Evolutionary conservation across 2,113 vertebrate species (phyloP), one percentile per base, ranked within the genome.

Genomic region (Chaenocephalus aceratus): DNA sequence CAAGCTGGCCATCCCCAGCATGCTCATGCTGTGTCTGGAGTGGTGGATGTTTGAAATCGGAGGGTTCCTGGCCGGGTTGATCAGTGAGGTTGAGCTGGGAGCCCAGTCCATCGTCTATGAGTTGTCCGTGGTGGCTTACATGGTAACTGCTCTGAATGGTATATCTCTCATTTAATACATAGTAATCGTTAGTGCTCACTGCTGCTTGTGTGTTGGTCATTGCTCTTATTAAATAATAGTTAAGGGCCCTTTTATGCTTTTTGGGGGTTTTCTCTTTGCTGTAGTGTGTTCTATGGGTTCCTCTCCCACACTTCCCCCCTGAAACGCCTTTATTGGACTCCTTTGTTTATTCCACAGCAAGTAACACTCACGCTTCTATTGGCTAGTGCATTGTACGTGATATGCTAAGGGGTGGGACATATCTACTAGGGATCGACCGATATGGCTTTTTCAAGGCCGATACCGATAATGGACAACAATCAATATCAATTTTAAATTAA

Each of bases 21-120:
- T 98, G 97, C 87, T 98, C 41, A 99, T 97, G 97, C 83, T 97
- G 11, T 98, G 97, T 75, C 95, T 97, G 10, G 96, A 98, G 84
- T 97, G 97, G 96, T 99, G 97, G 97, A 93, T 96, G 9, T 98
- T 96, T 70, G 98, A 98, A 66, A 85, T 96, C 0, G 96, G 96
- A 57, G 96, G 95, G 56, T 96, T 97, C 90, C 93, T 99, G 70
- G 92, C 96, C 71, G 97, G 97, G 10, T 61, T 96, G 64, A 95
- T 98, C 2, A 95, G 96, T 45, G 95, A 96, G 80, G 91, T 91
- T 10, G 95, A 98, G 87, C 90, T 98, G 85, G 97, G 95, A 0
- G 95, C 97, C 0, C 97, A 99, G 58, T 96, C 97, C 0, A 23
- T 98, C 0, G 65, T 94, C 30, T 98, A 97, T 0, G 90, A 97